Conservation (phyloP, 2,888 invertebrate species). For the Adelphocoris suturalis region DNA sequence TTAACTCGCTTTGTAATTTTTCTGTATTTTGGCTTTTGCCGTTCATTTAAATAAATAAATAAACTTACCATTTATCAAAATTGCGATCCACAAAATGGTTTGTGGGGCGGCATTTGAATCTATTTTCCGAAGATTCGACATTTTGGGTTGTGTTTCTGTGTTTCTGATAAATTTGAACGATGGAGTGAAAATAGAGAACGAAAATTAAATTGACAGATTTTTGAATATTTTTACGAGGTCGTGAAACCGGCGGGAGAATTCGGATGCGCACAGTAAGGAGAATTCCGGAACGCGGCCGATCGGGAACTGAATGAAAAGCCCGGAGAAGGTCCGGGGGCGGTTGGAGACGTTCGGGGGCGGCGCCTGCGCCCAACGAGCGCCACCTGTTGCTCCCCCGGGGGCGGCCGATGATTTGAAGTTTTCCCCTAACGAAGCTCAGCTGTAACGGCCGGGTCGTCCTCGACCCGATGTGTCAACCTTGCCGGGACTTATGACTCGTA, state of each 20-base stretch:
- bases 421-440: neutral
- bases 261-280: neutral
- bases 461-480: too few species aligned
- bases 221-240: neutral
- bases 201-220: neutral
- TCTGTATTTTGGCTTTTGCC: too few species aligned
- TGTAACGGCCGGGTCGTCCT: neutral
- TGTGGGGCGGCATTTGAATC: neutral
- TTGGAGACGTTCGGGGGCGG: neutral
- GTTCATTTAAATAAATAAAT: neutral
- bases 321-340: neutral
- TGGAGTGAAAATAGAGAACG: neutral
- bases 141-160: neutral
- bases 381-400: conserved; percentile 6
- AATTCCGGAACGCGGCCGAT: conserved; percentile 2
- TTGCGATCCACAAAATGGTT: neutral
- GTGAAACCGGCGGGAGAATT: neutral
- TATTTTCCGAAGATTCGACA: neutral
- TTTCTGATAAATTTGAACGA: neutral
- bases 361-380: neutral
- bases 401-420: neutral
- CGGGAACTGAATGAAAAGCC: conserved; percentile 28
- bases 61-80: conserved; percentile 15
- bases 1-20: too few species aligned
- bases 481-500: too few species aligned